Conservation (phyloP, 2,113 vertebrate genomes). For the Rostratula benghalensis region DNA sequence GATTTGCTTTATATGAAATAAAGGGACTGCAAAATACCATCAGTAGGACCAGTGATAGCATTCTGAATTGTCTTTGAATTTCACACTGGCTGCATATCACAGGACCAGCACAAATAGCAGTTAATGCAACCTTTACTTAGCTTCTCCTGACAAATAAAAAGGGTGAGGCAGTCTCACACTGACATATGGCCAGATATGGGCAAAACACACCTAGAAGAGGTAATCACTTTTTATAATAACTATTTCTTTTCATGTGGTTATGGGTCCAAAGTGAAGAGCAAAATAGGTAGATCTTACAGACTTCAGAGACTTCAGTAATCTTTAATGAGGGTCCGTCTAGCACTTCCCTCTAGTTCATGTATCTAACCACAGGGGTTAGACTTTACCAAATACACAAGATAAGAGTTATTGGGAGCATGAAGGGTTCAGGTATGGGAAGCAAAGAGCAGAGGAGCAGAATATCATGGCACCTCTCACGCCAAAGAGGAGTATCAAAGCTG, state of each 20-base stretch:
- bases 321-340: background rate
- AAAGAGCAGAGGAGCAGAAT: background rate
- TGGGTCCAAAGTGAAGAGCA: background rate
- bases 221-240: background rate
- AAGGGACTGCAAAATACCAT: slow-evolving; percentile 18
- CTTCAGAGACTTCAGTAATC: background rate
- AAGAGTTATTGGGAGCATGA: background rate
- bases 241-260: background rate
- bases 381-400: background rate
- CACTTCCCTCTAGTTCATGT: background rate
- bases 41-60: background rate
- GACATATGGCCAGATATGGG: background rate
- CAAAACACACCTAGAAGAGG: background rate
- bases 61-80: slow-evolving; percentile 14
- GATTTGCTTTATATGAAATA: slow-evolving; percentile 2
- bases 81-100: background rate
- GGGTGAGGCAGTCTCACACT: background rate
- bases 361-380: background rate
- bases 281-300: background rate
- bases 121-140: slow-evolving; percentile 45
- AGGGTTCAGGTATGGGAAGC: background rate
- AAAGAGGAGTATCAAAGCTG: background rate
- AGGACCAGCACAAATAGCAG: slow-evolving; percentile 24
- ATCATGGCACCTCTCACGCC: background rate
- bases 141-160: slow-evolving; percentile 18